Evolutionary conservation across 37 sponge, comb jelly and placozoan species (phyloP).

Genomic region (Beroe ovata): DNA sequence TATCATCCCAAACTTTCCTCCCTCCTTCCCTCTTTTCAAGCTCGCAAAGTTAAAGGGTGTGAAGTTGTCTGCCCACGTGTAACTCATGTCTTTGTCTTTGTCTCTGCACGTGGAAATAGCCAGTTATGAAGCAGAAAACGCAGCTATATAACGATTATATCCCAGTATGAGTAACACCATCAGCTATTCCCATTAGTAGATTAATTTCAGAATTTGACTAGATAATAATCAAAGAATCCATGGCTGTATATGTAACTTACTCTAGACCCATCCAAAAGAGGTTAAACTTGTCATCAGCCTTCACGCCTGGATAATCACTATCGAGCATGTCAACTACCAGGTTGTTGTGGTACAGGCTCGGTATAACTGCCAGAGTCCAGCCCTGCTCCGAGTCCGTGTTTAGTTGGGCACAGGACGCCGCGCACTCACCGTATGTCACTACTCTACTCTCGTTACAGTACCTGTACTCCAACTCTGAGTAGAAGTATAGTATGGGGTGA

Average conservation of each 20-base stretch:
- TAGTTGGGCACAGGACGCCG: not conserved
- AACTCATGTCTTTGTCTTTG: not conserved
- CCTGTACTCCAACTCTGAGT: slow-evolving; percentile 30
- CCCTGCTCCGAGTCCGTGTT: slow-evolving; percentile 2
- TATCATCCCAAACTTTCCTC: slow-evolving; percentile 5
- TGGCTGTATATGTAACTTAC: not conserved
- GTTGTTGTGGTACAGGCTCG: slow-evolving; percentile 1
- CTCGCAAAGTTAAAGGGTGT: slow-evolving; percentile 13
- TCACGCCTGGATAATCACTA: slow-evolving; percentile 15
- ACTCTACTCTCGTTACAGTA: slow-evolving; percentile 9
- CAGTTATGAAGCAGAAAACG: too few relatives aligned
- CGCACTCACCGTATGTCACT: not conserved
- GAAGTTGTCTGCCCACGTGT: not conserved
- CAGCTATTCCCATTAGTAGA: too few relatives aligned
- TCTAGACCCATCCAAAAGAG: slow-evolving; percentile 39
- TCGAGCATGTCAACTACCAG: not conserved
- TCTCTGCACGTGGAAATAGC: too few relatives aligned
- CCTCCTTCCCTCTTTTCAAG: not conserved
- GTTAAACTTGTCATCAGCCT: slow-evolving; percentile 39
- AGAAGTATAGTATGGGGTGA: too few relatives aligned
- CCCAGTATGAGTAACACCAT: too few relatives aligned
- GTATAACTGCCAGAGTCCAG: slow-evolving; percentile 47
- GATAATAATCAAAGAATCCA: too few relatives aligned
- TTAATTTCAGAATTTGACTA: too few relatives aligned
- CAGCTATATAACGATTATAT: too few relatives aligned